Evolutionary conservation across 2,888 invertebrate species (phyloP).

Genomic region (Ctenicera cuprea): DNA sequence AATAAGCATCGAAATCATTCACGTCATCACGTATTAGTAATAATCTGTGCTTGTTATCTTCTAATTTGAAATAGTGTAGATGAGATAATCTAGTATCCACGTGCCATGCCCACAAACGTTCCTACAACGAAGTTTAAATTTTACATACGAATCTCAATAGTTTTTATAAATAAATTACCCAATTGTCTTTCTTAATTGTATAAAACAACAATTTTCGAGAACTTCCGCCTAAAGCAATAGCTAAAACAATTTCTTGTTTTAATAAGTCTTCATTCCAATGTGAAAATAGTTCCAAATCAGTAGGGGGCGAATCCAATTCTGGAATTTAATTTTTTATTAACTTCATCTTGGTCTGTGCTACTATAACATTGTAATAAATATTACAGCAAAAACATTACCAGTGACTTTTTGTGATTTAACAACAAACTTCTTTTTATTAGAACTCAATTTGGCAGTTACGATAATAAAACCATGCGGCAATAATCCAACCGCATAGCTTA

Average conservation of each 20-base stretch:
- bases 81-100: constrained; percentile 59
- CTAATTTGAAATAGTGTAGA: constrained; percentile 57
- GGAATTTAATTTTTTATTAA: too few relatives aligned
- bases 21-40: constrained; percentile 54
- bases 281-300: constrained; percentile 60
- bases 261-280: constrained; percentile 56
- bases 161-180: constrained; percentile 55
- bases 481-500: constrained; percentile 58
- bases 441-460: constrained; percentile 50
- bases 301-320: constrained; percentile 52
- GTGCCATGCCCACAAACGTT: constrained; percentile 62
- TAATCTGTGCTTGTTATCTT: constrained; percentile 37
- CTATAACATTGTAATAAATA: background rate
- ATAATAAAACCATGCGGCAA: constrained; percentile 56
- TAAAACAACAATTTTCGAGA: constrained; percentile 65
- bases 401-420: constrained; percentile 13
- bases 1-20: constrained; percentile 60
- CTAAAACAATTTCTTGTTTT: constrained; percentile 59
- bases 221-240: constrained; percentile 60
- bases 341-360: too few relatives aligned
- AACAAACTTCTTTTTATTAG: constrained; percentile 27
- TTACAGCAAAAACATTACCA: constrained; percentile 23
- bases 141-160: background rate
- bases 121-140: constrained; percentile 39
- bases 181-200: constrained; percentile 58